Conservation (phyloP, 2,888 invertebrate genomes). For the Orchestes rusci region DNA sequence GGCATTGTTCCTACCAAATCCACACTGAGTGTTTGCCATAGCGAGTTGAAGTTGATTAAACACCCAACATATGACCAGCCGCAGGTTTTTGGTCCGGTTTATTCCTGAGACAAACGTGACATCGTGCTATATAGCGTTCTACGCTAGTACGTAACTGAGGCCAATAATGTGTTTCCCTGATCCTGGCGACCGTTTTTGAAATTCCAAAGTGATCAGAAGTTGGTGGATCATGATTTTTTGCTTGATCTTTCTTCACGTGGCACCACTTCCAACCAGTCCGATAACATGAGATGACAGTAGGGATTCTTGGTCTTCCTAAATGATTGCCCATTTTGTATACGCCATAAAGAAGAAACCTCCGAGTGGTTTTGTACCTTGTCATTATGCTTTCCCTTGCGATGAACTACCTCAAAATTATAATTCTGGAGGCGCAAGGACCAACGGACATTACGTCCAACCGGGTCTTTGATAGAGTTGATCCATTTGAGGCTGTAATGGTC, state of each 20-base stretch:
- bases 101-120: constrained; percentile 7
- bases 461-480: constrained; percentile 23
- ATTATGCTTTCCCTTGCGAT: constrained; percentile 16
- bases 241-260: constrained; percentile 6
- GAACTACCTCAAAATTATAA: no score
- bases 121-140: no score
- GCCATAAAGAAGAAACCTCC: neutral
- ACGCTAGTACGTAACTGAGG: constrained; percentile 25
- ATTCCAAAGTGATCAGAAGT: constrained; percentile 13
- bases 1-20: no score
- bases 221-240: constrained; percentile 15
- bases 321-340: no score
- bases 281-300: no score
- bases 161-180: constrained; percentile 29
- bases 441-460: constrained; percentile 20
- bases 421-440: constrained; percentile 24
- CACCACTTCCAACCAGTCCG: constrained; percentile 14
- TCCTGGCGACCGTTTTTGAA: constrained; percentile 4
- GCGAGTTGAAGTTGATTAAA: no score
- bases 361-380: neutral
- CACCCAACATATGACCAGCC: no score
- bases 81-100: no score
- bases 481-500: constrained; percentile 24
- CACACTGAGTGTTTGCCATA: no score
- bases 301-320: no score